These are phyloP conservation scores for Drosophila kanekoi DNA, from an alignment of 2,888 invertebrate genomes.

Conservation along the genomic window DNA sequence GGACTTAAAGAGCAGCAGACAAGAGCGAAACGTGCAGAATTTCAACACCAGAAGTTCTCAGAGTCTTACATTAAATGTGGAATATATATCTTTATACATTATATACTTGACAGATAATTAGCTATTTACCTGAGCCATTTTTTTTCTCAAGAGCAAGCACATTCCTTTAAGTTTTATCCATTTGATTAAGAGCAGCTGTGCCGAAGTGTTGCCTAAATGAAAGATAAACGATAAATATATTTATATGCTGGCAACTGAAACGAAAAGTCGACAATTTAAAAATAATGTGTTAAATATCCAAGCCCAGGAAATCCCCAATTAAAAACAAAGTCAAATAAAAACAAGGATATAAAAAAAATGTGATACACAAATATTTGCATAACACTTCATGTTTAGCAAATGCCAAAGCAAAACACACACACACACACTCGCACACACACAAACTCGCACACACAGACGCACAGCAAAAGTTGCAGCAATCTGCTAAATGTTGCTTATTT, in stretches of 20 bases:
- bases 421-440: slow-evolving; percentile 18
- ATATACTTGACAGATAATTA: no score
- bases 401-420: slow-evolving; percentile 51
- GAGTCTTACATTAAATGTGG: no score
- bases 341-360: slow-evolving; percentile 37
- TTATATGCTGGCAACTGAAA: no score
- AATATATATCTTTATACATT: no score
- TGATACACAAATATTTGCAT: slow-evolving; percentile 72
- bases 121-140: no score
- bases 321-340: slow-evolving; percentile 42
- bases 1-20: not conserved
- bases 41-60: no score
- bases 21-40: not conserved
- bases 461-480: slow-evolving; percentile 39
- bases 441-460: slow-evolving; percentile 16
- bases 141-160: no score
- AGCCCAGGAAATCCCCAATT: slow-evolving; percentile 29
- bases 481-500: slow-evolving; percentile 69
- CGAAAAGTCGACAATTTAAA: no score
- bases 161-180: not conserved
- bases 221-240: not conserved
- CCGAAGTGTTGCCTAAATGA: slow-evolving; percentile 6
- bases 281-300: slow-evolving; percentile 37
- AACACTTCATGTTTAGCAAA: slow-evolving; percentile 76
- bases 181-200: not conserved